A percentile compares a stretch with the other conserved stretches of the same genome.
Conservation (phyloP, 2,797 vertebrate genomes). For the Acrocephalus scirpaceus region DNA sequence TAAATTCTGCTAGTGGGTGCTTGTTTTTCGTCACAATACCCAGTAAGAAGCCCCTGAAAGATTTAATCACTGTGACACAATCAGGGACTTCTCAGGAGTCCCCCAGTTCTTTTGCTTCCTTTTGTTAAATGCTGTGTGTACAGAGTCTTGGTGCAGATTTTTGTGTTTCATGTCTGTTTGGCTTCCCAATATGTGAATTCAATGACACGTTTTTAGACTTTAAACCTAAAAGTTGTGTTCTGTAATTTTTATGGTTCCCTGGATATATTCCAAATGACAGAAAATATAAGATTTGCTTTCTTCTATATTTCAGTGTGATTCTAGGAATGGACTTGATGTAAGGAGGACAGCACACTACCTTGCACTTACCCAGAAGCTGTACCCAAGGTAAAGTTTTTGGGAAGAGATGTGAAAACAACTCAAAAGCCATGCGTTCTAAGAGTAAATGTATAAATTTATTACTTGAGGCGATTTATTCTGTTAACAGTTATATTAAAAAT, state of each 20-base stretch:
- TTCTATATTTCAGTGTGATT: background rate
- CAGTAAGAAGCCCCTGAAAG: background rate
- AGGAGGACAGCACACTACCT: background rate
- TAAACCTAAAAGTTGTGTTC: background rate
- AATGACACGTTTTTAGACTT: background rate
- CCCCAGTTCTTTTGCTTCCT: background rate
- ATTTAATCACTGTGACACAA: background rate
- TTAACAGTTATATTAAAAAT: background rate
- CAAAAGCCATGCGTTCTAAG: background rate
- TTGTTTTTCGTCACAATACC: background rate
- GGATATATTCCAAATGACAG: background rate
- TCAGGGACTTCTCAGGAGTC: background rate
- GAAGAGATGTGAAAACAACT: background rate
- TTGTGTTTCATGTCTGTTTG: background rate
- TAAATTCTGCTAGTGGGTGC: background rate
- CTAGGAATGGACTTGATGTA: background rate
- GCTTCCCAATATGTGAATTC: background rate
- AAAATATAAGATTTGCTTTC: background rate
- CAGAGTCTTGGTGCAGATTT: background rate
- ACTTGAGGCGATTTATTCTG: background rate
- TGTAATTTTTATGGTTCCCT: background rate
- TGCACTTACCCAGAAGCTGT: background rate
- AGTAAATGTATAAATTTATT: background rate
- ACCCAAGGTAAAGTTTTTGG: background rate
- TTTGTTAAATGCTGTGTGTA: background rate